Evolutionary conservation across 2,113 vertebrate genomes (phyloP), one percentile per base, ranked within the genome.

Genomic region (Chaenogobius annularis): DNA sequence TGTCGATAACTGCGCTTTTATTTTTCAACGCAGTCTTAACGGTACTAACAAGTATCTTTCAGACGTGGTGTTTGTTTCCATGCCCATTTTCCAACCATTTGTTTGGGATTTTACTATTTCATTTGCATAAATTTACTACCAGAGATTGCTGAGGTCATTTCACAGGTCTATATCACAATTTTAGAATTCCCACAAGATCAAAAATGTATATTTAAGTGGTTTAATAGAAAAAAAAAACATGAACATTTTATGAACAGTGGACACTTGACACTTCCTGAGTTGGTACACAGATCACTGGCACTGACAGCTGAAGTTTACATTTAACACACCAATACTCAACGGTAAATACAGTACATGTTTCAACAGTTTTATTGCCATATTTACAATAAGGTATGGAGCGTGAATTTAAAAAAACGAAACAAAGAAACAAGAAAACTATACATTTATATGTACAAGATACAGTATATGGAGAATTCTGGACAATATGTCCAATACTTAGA

Each of bases 401-500:
- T 77, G 77, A 79, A 79, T 47, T 26, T 26, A 66, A 43, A 13
- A 77, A 1, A 83, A 88, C 86, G 37, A 11, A 46, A 46, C 10
- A 46, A 77, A 58, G 63, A 78, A 14, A 73, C 77, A 87, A 19
- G 47, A 50, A 83, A 73, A 72, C n/a, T 72, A 81, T 76, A 65
- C 64, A 61, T 54, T 52, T 54, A 76, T 86, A 86, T 89, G 56
- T 84, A 89, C 87, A 90, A 78, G 73, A 75, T 31, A 31, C 26
- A 31, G 26, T 84, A 88, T 85, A 90, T 79, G 63, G 70, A 90
- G 73, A 74, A 87, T 87, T 83, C 73, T 88, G 89, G 90, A 91
- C 90, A 92, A 91, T 91, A 90, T 93, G 91, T 92, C 90, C 90
- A 87, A 92, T 91, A 88, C 83, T 89, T 79, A 90, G 89, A 88